Percentiles rank a stretch among this genome's conserved stretches.
Conservation (phyloP, 2,797 vertebrate genomes). For the Poliocrania exsul region DNA sequence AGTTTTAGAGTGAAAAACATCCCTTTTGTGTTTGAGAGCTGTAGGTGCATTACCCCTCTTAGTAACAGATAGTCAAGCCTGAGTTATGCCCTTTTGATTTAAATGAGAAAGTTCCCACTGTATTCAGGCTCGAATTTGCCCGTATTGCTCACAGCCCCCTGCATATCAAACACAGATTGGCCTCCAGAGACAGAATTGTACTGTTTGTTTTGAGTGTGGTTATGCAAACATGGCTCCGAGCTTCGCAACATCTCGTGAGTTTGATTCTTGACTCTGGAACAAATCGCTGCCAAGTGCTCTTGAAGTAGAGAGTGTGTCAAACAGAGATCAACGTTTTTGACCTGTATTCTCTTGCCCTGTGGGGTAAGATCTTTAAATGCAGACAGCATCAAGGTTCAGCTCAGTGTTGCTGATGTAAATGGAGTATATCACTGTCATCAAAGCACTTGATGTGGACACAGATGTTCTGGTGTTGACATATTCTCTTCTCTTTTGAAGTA, state of each 20-base stretch:
- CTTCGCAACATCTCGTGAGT: neutral
- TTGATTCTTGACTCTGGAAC: slow-evolving; percentile 58
- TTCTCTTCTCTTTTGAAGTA: slow-evolving; percentile 56
- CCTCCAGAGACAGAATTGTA: slow-evolving; percentile 42
- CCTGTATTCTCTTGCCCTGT: slow-evolving; percentile 59
- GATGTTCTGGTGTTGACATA: slow-evolving; percentile 60
- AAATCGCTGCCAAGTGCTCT: slow-evolving; percentile 61
- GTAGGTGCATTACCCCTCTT: neutral
- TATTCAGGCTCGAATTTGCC: neutral
- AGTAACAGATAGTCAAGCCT: neutral
- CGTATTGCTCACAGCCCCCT: neutral
- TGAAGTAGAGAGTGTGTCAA: slow-evolving; percentile 49
- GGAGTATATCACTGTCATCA: slow-evolving; percentile 59
- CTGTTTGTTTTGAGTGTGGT: slow-evolving; percentile 43
- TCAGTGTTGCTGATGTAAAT: slow-evolving; percentile 58
- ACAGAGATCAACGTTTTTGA: slow-evolving; percentile 56
- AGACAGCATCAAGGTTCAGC: slow-evolving; percentile 56
- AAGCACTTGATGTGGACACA: slow-evolving; percentile 40
- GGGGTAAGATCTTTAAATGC: slow-evolving; percentile 62
- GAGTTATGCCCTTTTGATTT: neutral
- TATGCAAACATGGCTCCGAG: slow-evolving; percentile 34
- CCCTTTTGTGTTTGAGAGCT: neutral
- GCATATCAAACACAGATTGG: neutral
- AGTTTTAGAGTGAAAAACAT: neutral
- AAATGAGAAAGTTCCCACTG: neutral